phyloP scores from a whole-genome alignment of 2,113 vertebrate species.

The Mesoclemmys tuberculata region DNA sequence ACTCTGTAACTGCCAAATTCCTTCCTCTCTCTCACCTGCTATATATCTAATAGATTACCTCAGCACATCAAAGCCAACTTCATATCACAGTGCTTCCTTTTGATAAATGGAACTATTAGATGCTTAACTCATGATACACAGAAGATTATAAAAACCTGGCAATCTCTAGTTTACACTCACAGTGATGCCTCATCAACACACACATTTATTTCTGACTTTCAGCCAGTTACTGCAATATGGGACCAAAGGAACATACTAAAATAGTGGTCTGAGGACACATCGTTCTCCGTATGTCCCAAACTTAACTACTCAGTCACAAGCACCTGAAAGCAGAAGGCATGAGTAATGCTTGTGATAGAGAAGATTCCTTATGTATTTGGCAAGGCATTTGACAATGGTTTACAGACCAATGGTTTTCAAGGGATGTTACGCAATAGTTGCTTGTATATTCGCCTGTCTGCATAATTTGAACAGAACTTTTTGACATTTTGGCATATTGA shows the following conservation, averaged over 20 bases:
- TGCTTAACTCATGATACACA: neutral
- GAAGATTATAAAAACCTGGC: neutral
- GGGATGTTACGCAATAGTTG: neutral
- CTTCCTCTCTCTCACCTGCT: neutral
- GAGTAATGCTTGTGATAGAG: neutral
- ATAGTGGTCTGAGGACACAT: neutral
- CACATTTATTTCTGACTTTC: neutral
- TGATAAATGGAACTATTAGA: fast-evolving
- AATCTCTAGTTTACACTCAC: neutral
- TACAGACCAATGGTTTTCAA: neutral
- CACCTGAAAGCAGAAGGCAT: neutral
- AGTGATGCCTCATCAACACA: neutral
- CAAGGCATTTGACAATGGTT: constrained; percentile 37
- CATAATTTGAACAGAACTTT: neutral
- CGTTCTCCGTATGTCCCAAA: neutral
- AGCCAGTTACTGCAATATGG: neutral
- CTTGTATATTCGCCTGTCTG: neutral
- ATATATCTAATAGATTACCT: neutral
- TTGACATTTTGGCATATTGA: neutral
- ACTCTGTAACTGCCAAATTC: neutral
- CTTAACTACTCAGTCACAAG: constrained; percentile 20
- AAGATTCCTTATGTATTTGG: neutral
- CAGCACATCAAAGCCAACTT: neutral
- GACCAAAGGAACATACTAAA: neutral
- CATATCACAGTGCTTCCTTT: neutral